These are phyloP conservation scores for Anthoscopus minutus DNA, from an alignment of 2,113 vertebrate genomes.

Conservation along the genomic window DNA sequence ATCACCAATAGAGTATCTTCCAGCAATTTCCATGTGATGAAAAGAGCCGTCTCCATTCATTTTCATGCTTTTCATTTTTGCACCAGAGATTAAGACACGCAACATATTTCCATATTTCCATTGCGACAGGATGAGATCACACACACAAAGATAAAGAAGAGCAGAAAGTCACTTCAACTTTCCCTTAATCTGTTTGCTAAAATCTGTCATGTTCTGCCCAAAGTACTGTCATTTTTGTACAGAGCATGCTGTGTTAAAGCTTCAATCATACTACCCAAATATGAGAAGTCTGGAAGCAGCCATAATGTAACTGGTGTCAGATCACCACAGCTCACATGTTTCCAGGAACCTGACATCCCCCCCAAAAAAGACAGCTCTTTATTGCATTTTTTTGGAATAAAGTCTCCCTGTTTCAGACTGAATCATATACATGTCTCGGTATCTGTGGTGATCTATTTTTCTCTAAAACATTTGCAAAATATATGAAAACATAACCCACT, in stretches of 20 bases:
- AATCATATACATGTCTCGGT: background rate
- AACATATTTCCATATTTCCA: background rate
- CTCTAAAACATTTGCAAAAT: background rate
- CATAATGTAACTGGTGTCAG: background rate
- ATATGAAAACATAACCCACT: background rate
- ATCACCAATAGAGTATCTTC: background rate
- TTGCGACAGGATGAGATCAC: background rate
- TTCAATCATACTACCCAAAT: slow-evolving; percentile 4
- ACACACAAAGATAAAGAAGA: background rate
- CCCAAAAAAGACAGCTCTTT: background rate
- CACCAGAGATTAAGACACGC: background rate
- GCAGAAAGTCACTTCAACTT: background rate
- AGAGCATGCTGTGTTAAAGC: background rate
- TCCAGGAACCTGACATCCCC: background rate
- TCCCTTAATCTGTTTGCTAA: background rate
- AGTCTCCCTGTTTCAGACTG: background rate
- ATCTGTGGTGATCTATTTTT: background rate
- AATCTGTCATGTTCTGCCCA: background rate
- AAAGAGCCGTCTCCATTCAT: background rate
- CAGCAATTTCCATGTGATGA: background rate
- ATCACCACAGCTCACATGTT: background rate
- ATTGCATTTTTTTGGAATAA: background rate
- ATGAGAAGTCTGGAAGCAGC: background rate
- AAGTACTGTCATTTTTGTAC: slow-evolving; percentile 1
- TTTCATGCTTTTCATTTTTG: background rate